Base-by-base conservation (phyloP, 2,113 vertebrate species). In the Chunga burmeisteri region DNA sequence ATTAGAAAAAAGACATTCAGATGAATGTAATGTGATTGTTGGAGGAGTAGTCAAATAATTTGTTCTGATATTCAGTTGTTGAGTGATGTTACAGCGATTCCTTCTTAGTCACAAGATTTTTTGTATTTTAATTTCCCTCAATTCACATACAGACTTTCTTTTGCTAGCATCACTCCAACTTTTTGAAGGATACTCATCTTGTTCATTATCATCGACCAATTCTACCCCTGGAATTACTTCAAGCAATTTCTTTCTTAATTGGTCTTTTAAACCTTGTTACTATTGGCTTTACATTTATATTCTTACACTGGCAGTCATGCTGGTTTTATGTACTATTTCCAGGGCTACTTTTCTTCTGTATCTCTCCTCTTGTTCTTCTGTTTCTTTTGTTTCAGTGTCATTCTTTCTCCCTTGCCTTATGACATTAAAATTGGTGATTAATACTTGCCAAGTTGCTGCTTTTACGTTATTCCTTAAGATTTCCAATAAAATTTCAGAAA, bases 161-260 rank as follows among this genome's bases (percentile, higher is more conserved):
- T 68, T 88, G 27, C 47, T 59, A 75, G 71, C 23, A 75, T 53
- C 13, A n/a, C 10, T 91, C 23, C 29, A 71, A n/a, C 5, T n/a
- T 86, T 44, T 55, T 90, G 59, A 94, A 84, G 47, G 14, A 50
- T 83, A 32, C 26, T 75, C 21, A 27, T 75, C 52, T 79, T 96
- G 9, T 88, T 91, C 81, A 78, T 83, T 75, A 44, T 68, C 29
- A 63, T 66, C 0, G 13, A 79, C 74, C 22, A 55, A n/a, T 88
- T 63, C 29, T 74, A 62, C 34, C 23, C 7, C 21, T 86, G 50
- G 22, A 85, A 94, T 93, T 94, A 50, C 67, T 90, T 94, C 32
- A 84, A 88, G 49, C 6, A 90, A 91, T 91, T 96, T 93, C 40
- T 74, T 59, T 93, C 84, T 81, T 56, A n/a, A 82, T 73, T 93